Percentiles rank a stretch among this genome's conserved stretches.
phyloP scores from a whole-genome alignment of 2,797 vertebrate genomes.

The Alectoris magna region DNA sequence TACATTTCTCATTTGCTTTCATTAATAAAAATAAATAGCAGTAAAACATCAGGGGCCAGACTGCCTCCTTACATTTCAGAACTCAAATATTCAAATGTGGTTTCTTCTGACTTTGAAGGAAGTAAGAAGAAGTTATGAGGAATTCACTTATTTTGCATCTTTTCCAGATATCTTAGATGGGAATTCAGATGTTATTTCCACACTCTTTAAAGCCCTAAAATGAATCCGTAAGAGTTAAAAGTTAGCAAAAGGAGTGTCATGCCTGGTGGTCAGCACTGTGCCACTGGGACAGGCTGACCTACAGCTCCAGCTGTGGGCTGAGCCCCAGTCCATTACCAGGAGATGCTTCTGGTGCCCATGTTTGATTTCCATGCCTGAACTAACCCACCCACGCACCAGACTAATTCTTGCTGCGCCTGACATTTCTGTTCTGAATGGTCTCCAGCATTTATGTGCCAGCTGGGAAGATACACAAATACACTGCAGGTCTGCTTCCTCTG shows the following conservation, averaged over 20 bases:
- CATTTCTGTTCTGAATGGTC: slow-evolving; percentile 64
- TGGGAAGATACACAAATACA: slow-evolving; percentile 44
- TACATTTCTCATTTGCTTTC: background rate
- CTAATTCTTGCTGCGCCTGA: slow-evolving; percentile 45
- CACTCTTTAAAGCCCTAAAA: background rate
- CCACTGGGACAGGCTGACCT: background rate
- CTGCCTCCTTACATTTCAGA: background rate
- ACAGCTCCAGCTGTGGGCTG: slow-evolving; percentile 37
- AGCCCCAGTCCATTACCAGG: background rate
- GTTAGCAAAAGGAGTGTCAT: background rate
- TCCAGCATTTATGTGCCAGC: slow-evolving; percentile 50
- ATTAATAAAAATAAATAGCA: slow-evolving; percentile 53
- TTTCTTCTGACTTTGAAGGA: background rate
- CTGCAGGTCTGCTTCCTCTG: slow-evolving; percentile 26
- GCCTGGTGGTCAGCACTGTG: background rate
- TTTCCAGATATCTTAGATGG: background rate
- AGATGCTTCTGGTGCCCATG: slow-evolving; percentile 39
- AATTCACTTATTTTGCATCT: background rate
- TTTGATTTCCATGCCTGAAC: slow-evolving; percentile 70
- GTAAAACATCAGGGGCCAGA: background rate
- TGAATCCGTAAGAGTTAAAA: background rate
- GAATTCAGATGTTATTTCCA: background rate
- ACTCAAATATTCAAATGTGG: background rate
- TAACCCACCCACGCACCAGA: slow-evolving; percentile 70
- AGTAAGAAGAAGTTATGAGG: background rate